phyloP scores from a whole-genome alignment of 2,888 invertebrate species.

The Cheilosia variabilis region DNA sequence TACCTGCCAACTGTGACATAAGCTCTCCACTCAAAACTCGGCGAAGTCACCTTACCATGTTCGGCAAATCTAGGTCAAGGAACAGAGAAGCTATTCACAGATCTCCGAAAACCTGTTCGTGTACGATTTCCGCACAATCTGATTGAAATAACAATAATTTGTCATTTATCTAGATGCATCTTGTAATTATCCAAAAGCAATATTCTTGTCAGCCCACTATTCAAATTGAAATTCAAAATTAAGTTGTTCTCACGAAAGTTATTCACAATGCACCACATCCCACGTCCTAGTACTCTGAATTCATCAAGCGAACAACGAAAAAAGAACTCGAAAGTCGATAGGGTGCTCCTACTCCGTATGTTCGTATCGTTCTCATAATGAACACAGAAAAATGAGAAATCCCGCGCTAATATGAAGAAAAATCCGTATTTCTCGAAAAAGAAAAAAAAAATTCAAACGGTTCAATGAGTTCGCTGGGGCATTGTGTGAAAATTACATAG shows the following conservation, averaged over 20 bases:
- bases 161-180: constrained; percentile 12
- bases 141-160: constrained; percentile 9
- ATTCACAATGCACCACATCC: constrained; percentile 59
- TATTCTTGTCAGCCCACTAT: not conserved
- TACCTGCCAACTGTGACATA: constrained; percentile 1
- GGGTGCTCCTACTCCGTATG: not conserved
- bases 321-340: constrained; percentile 25
- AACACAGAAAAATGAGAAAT: constrained; percentile 12
- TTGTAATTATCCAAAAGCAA: constrained; percentile 8
- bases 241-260: constrained; percentile 51
- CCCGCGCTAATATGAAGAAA: constrained; percentile 16
- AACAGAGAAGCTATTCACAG: not conserved
- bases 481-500: constrained; percentile 63
- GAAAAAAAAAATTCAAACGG: constrained; percentile 30
- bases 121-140: not conserved
- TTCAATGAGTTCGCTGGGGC: constrained; percentile 48
- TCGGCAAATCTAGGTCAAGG: constrained; percentile 35
- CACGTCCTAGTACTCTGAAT: constrained; percentile 65
- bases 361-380: constrained; percentile 9
- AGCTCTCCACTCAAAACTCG: not conserved
- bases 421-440: constrained; percentile 1
- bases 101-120: not conserved
- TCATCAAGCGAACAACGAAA: constrained; percentile 26
- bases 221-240: constrained; percentile 27
- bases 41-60: constrained; percentile 6